Conservation (phyloP, 2,113 vertebrate genomes). For the Phylloscopus trochilus region DNA sequence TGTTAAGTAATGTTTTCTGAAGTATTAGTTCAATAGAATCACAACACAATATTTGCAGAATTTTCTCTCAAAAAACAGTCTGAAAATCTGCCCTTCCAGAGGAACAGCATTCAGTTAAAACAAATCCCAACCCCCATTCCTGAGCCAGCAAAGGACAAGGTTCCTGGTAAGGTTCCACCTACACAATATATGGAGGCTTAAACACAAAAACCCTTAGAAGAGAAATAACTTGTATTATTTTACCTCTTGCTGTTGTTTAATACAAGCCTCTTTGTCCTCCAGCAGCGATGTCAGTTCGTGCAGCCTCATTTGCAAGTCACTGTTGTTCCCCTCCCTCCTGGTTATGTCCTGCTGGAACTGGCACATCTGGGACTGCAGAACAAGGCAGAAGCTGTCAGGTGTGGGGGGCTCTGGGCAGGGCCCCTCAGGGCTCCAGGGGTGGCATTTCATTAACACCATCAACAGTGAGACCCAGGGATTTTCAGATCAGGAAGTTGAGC, state of each 20-base stretch:
- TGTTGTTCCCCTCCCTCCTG: conserved; percentile 72
- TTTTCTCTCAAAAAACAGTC: not conserved
- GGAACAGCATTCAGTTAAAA: not conserved
- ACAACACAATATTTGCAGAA: not conserved
- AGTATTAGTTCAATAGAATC: not conserved
- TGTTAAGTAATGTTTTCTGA: not conserved
- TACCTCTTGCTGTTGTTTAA: conserved; percentile 87
- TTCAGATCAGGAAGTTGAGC: not conserved
- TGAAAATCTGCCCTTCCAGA: not conserved
- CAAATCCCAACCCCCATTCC: not conserved
- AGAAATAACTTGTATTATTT: not conserved
- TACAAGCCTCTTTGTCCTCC: conserved; percentile 83
- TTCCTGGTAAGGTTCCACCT: not conserved
- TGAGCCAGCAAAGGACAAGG: not conserved
- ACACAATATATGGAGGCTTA: not conserved
- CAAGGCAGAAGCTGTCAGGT: not conserved
- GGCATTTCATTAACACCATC: not conserved
- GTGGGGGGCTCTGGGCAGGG: not conserved
- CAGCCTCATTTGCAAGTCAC: conserved; percentile 83
- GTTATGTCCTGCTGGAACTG: conserved; percentile 81
- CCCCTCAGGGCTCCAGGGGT: accelerated
- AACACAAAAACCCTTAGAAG: not conserved
- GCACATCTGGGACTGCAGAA: conserved; percentile 79
- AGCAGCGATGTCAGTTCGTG: conserved; percentile 80
- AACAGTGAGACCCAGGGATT: not conserved